Evolutionary conservation across 2,888 invertebrate species (phyloP).

Genomic region (Harpalus rubripes): DNA sequence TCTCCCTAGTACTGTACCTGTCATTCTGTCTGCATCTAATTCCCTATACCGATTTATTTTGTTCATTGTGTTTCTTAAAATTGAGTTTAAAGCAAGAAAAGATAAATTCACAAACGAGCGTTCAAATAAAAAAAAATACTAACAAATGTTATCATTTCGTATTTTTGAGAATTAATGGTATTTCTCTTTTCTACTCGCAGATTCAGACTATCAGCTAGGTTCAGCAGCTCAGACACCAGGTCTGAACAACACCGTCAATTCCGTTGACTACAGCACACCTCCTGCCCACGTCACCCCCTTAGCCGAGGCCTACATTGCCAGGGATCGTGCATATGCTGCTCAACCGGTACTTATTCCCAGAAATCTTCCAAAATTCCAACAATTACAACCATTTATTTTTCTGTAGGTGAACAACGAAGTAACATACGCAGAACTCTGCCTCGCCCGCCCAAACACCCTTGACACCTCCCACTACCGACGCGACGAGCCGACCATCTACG

Average conservation of each 20-base stretch:
- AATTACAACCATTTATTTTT: background rate
- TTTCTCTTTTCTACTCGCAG: constrained; percentile 76
- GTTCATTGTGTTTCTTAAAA: too few relatives aligned
- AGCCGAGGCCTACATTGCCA: constrained; percentile 76
- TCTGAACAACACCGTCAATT: constrained; percentile 76
- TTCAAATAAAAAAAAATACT: too few relatives aligned
- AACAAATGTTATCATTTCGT: too few relatives aligned
- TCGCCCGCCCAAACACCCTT: constrained; percentile 79
- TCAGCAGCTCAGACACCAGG: constrained; percentile 85
- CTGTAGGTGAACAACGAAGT: constrained; percentile 78
- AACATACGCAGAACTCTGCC: constrained; percentile 82
- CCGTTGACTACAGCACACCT: constrained; percentile 74
- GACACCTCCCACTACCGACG: constrained; percentile 75
- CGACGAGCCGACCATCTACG: constrained; percentile 86
- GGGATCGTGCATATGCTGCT: constrained; percentile 75
- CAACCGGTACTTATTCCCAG: constrained; percentile 73
- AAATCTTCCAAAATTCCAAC: background rate
- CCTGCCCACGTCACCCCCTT: constrained; percentile 74
- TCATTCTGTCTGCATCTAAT: too few relatives aligned
- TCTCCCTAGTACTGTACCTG: too few relatives aligned
- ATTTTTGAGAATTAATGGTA: too few relatives aligned
- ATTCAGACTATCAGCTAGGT: constrained; percentile 87
- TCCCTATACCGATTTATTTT: too few relatives aligned
- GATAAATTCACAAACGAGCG: too few relatives aligned
- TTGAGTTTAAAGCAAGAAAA: too few relatives aligned